phyloP scores from a whole-genome alignment of 2,113 vertebrate species.

The Cariama cristata region DNA sequence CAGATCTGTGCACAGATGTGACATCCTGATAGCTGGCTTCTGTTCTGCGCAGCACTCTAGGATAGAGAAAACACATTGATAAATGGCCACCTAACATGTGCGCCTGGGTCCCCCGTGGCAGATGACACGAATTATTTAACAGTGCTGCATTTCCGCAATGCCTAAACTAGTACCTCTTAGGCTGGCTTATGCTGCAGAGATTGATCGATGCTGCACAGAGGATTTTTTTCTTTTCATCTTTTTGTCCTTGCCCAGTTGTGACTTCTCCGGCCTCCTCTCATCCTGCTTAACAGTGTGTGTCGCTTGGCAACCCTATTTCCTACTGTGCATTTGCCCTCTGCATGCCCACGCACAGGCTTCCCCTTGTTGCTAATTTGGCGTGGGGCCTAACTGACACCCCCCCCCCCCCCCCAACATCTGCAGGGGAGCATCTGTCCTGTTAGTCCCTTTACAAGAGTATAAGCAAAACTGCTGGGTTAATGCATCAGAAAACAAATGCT shows the following conservation, averaged over 20 bases:
- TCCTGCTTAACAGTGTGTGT: neutral
- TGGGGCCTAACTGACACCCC: neutral
- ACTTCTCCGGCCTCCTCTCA: neutral
- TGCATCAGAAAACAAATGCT: neutral
- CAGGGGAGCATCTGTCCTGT: neutral
- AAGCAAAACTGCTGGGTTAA: neutral
- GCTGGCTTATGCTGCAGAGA: neutral
- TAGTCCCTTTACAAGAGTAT: neutral
- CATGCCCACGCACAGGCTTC: neutral
- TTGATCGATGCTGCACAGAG: fast-evolving
- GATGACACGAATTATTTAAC: neutral
- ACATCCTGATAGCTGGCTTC: neutral
- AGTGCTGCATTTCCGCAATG: fast-evolving
- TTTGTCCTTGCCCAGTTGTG: neutral
- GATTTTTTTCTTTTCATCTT: neutral
- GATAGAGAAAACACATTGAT: neutral
- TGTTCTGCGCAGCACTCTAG: fast-evolving
- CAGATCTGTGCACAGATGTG: neutral
- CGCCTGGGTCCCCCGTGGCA: neutral
- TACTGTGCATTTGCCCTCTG: neutral
- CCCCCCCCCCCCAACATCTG: neutral
- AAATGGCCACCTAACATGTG: neutral
- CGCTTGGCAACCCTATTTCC: neutral
- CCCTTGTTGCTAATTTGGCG: neutral
- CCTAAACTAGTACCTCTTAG: neutral